These are phyloP conservation scores for Cryptus armator DNA, from an alignment of 2,888 invertebrate species.

Conservation along the genomic window DNA sequence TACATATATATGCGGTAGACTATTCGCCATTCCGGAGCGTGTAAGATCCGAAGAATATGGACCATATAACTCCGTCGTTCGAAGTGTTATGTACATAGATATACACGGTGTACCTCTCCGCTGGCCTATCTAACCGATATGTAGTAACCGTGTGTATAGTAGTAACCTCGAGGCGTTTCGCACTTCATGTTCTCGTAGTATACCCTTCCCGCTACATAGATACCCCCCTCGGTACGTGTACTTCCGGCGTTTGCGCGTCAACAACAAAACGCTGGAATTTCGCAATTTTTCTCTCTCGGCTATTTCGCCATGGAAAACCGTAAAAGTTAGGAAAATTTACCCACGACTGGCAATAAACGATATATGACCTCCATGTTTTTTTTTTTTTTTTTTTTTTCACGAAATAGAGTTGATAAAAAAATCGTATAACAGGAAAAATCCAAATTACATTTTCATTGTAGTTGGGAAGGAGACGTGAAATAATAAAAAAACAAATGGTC, in stretches of 20 bases:
- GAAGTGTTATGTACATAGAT: constrained; percentile 37
- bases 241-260: constrained; percentile 17
- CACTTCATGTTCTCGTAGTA: constrained; percentile 26
- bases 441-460: not conserved
- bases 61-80: constrained; percentile 47
- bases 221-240: not conserved
- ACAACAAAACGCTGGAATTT: constrained; percentile 40
- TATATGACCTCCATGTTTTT: not conserved
- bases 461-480: not conserved
- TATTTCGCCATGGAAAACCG: constrained; percentile 13
- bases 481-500: too few species aligned
- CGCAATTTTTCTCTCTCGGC: constrained; percentile 31
- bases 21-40: not conserved
- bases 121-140: constrained; percentile 17
- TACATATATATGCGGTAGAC: not conserved
- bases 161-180: constrained; percentile 5
- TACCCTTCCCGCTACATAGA: not conserved
- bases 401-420: not conserved
- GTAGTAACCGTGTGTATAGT: not conserved
- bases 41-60: constrained; percentile 45
- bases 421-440: not conserved
- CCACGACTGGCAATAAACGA: constrained; percentile 46
- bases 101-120: not conserved
- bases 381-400: not conserved
- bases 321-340: constrained; percentile 47